Percentiles rank a stretch among this genome's conserved stretches.
Conservation (phyloP, 2,888 invertebrate species). For the Cerastis leucographa region DNA sequence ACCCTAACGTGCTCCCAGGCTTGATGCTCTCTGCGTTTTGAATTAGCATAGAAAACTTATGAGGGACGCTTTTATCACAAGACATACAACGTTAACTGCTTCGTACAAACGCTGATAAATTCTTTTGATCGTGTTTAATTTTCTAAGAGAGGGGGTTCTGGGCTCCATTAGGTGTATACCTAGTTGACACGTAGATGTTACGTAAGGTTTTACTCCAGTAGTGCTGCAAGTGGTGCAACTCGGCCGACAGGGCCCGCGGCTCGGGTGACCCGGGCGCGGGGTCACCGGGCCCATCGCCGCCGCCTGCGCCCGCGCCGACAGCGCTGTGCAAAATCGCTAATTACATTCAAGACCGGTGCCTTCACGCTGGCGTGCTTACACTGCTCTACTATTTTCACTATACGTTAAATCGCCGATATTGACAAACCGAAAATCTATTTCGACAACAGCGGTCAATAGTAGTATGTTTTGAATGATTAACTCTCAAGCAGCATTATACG, state of each 20-base stretch:
- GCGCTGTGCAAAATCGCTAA: conserved; percentile 88
- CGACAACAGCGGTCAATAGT: neutral
- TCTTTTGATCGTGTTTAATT: conserved; percentile 29
- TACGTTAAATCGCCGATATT: conserved; percentile 15
- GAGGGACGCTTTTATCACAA: conserved; percentile 36
- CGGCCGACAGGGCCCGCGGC: conserved; percentile 69
- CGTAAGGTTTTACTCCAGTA: conserved; percentile 64
- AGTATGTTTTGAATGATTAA: neutral
- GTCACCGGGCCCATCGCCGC: conserved; percentile 73
- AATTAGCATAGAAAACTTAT: conserved; percentile 42
- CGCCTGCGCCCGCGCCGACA: conserved; percentile 70
- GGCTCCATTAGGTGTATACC: neutral
- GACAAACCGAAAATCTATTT: neutral
- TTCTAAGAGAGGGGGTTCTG: conserved; percentile 13
- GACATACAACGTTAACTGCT: conserved; percentile 34
- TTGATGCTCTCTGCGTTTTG: neutral
- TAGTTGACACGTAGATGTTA: conserved; percentile 15
- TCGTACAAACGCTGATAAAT: conserved; percentile 18
- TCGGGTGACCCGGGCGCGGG: conserved; percentile 75
- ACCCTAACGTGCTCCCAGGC: conserved; percentile 13
- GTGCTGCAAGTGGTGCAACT: conserved; percentile 74
- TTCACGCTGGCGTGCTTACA: conserved; percentile 61
- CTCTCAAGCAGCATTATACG: neutral
- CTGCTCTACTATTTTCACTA: conserved; percentile 62
- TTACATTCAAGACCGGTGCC: conserved; percentile 79